These are phyloP conservation scores for Nyctibius bracteatus DNA, from an alignment of 2,113 vertebrate species.

Conservation along the genomic window DNA sequence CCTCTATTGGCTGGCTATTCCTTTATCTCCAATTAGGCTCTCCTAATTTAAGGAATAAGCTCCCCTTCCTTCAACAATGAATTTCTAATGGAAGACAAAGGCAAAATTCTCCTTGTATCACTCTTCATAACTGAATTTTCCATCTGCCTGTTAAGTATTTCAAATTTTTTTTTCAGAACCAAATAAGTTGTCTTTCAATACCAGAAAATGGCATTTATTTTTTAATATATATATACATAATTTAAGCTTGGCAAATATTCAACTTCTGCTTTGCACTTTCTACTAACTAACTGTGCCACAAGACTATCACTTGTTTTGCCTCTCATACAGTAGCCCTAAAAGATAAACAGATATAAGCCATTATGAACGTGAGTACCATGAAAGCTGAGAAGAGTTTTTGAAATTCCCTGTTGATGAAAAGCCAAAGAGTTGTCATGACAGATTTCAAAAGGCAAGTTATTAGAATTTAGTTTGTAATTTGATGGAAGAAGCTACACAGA, in stretches of 20 bases:
- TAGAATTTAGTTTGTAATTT: neutral
- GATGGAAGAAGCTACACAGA: neutral
- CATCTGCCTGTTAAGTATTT: neutral
- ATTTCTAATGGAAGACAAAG: neutral
- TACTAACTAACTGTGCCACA: neutral
- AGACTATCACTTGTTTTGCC: neutral
- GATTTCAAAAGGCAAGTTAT: neutral
- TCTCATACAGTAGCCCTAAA: neutral
- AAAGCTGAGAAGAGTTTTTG: neutral
- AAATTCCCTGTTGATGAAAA: neutral
- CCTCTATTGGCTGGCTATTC: neutral
- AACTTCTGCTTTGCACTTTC: neutral
- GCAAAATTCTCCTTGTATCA: neutral
- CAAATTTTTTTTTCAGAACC: neutral
- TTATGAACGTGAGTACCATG: fast-evolving
- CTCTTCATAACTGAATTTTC: neutral
- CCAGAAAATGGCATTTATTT: neutral
- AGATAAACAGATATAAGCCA: neutral
- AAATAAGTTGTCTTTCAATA: neutral
- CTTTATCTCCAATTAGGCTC: neutral
- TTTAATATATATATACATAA: neutral
- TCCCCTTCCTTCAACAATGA: neutral
- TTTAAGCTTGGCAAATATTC: neutral
- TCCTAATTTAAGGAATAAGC: neutral
- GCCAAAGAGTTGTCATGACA: neutral